A percentile compares a stretch with the other conserved stretches of the same genome.
phyloP scores from a whole-genome alignment of 2,888 invertebrate genomes.

The Seira musarum region DNA sequence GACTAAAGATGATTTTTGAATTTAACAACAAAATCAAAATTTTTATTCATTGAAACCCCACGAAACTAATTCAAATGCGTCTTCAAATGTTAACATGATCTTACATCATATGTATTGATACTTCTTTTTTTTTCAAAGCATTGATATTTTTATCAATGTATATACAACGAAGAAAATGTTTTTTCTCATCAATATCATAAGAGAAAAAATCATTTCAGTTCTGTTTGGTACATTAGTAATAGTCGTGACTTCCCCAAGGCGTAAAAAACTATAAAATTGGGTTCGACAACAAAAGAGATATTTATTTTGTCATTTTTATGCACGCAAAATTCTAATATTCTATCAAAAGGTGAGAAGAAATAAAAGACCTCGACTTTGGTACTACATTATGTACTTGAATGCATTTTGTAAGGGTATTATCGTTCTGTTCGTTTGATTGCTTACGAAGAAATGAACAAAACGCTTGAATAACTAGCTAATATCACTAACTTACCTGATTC shows the following conservation, averaged over 20 bases:
- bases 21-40: too few species aligned
- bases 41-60: too few species aligned
- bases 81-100: too few species aligned
- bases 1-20: too few species aligned
- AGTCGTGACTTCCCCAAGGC: constrained; percentile 52
- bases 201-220: constrained; percentile 1
- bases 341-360: constrained; percentile 19
- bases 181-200: constrained; percentile 27
- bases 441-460: too few species aligned
- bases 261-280: constrained; percentile 48
- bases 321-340: constrained; percentile 12
- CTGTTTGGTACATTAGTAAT: constrained; percentile 19
- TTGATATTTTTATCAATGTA: too few species aligned
- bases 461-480: constrained; percentile 4
- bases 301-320: constrained; percentile 43
- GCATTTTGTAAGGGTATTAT: constrained; percentile 25
- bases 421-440: too few species aligned
- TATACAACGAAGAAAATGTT: constrained; percentile 42
- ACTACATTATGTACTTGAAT: too few species aligned
- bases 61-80: too few species aligned
- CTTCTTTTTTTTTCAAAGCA: too few species aligned
- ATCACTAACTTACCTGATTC: constrained; percentile 39
- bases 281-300: constrained; percentile 39
- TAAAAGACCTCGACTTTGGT: too few species aligned
- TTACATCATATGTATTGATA: too few species aligned